Evolutionary conservation across 2,888 invertebrate species (phyloP), one percentile per base, ranked within the genome.

Genomic region (Nephrocerus scutellatus): DNA sequence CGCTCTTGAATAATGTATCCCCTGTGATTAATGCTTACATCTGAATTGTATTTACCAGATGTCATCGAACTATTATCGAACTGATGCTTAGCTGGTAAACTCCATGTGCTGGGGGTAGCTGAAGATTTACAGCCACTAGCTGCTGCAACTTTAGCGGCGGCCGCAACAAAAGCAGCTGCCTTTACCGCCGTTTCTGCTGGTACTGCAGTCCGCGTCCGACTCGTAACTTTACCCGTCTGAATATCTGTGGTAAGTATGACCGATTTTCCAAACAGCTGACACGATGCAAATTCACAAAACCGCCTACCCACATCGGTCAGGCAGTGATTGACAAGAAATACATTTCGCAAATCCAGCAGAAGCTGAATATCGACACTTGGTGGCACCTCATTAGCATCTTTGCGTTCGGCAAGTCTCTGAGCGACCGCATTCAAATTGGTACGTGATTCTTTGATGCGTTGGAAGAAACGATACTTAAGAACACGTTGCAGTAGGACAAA

Each of bases 401-500:
- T n/a, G n/a, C n/a, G 36, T 12, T 47, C 46, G 4, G 23, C 35
- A 12, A 37, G 34, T 10, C 23, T 47, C 18, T 44, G 46, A 5
- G 49, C 47, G n/a, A 45, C 25, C 5, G 34, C 39, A 26, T 54
- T 55, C 22, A 56, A 38, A n/a, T 42, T 34, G 4, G 42, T 33
- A 6, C 56, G 53, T 9, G 49, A 41, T 2, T 48, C 38, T 36
- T 53, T 54, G 9, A 56, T 43, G 1, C 51, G 52, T n/a, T 48
- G 48, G 18, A 53, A 55, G 24, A 49, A 45, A 18, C 51, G 50
- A 20, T 55, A 53, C 25, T 53, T 54, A 2, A 56, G 40, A 10
- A 53, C 53, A 29, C 49, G 49, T 35, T 55, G 53, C 14, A 56
- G 30, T 6, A 55, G 43, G 2, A 55, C 52, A 32, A 53, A 49